Conservation (phyloP, 2,797 vertebrate genomes). For the Erithacus rubecula region DNA sequence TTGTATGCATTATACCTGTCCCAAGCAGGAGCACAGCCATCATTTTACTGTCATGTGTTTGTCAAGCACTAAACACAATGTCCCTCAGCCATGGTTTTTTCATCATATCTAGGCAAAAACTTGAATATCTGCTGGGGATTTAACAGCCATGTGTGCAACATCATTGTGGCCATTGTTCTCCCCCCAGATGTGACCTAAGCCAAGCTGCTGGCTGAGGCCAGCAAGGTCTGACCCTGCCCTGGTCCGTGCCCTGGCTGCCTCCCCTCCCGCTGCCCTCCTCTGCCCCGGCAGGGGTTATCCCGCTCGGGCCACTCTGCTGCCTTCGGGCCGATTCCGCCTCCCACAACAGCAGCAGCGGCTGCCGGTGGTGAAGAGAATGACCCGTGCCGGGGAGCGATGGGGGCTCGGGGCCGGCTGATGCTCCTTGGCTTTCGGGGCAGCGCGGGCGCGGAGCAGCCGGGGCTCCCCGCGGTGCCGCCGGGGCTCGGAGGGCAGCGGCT, state of each 20-base stretch:
- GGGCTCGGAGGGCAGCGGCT: background rate
- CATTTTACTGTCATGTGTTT: background rate
- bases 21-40: background rate
- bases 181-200: background rate
- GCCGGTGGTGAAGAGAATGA: background rate
- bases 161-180: background rate
- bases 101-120: background rate
- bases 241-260: background rate
- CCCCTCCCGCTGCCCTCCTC: background rate
- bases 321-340: background rate
- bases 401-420: too few relatives aligned
- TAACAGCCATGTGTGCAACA: background rate
- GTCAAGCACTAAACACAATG: background rate
- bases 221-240: background rate
- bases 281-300: fast-evolving
- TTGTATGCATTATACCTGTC: background rate
- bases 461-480: background rate
- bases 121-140: background rate
- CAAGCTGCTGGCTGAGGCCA: background rate
- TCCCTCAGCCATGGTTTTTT: background rate
- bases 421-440: background rate
- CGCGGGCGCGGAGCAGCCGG: background rate
- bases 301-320: background rate
- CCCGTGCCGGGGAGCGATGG: background rate
- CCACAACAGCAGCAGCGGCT: background rate